A percentile compares a stretch with the other conserved stretches of the same genome.
Conservation (phyloP, 1,140 invertebrate genomes). For the Apis cerana region DNA sequence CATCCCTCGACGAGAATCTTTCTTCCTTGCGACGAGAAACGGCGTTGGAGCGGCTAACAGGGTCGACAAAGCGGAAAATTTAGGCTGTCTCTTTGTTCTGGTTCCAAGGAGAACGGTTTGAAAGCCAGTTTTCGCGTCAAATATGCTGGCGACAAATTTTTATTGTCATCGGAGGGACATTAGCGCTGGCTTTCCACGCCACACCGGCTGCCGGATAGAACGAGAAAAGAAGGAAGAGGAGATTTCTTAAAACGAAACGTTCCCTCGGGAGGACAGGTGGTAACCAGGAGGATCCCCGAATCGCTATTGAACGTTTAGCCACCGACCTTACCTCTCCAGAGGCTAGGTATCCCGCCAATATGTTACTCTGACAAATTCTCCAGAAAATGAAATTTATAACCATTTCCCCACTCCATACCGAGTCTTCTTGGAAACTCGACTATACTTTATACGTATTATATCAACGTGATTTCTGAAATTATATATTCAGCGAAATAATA, state of each 20-base stretch:
- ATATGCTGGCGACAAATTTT: constrained; percentile 79
- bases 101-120: background rate
- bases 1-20: background rate
- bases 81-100: constrained; percentile 26
- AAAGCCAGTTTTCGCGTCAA: constrained; percentile 77
- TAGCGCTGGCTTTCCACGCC: constrained; percentile 22
- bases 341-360: constrained; percentile 40
- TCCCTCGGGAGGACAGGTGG: constrained; percentile 72
- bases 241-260: constrained; percentile 61
- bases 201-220: constrained; percentile 26
- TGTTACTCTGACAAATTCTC: constrained; percentile 73
- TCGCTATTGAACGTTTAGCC: constrained; percentile 54
- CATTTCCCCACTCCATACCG: background rate
- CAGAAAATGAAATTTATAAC: constrained; percentile 64
- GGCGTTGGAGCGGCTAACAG: constrained; percentile 36
- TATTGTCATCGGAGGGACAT: constrained; percentile 70
- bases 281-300: constrained; percentile 61
- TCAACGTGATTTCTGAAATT: too few species aligned
- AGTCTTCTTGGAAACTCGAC: constrained; percentile 7
- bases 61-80: constrained; percentile 78
- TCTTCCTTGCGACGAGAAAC: constrained; percentile 15
- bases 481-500: too few species aligned
- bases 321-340: constrained; percentile 17
- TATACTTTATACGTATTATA: constrained; percentile 26
- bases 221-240: constrained; percentile 42